These are phyloP conservation scores for Pandemis corylana DNA, from an alignment of 2,888 invertebrate species.

Conservation along the genomic window DNA sequence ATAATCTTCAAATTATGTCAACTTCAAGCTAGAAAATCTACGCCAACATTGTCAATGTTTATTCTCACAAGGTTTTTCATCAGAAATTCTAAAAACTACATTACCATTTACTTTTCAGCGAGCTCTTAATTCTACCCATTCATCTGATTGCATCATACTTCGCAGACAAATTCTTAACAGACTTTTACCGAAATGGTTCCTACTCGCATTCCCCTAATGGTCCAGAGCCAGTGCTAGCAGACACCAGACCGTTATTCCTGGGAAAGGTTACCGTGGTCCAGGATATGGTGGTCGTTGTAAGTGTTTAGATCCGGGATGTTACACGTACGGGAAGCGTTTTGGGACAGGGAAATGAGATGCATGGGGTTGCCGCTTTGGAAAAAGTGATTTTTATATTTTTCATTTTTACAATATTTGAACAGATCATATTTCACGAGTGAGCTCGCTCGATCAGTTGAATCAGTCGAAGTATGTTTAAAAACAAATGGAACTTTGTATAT, in stretches of 20 bases:
- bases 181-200: constrained; percentile 25
- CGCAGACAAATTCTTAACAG: constrained; percentile 21
- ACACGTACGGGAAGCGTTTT: constrained; percentile 46
- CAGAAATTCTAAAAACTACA: not conserved
- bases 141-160: constrained; percentile 20
- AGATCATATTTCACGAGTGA: too few species aligned
- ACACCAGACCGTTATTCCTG: not conserved
- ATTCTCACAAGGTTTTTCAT: not conserved
- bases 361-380: constrained; percentile 14
- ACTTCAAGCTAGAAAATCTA: too few species aligned
- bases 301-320: constrained; percentile 42
- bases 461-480: too few species aligned
- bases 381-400: not conserved
- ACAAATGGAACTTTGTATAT: too few species aligned
- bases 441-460: too few species aligned
- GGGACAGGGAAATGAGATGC: constrained; percentile 44
- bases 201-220: constrained; percentile 12
- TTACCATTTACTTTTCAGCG: not conserved
- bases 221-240: not conserved
- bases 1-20: too few species aligned
- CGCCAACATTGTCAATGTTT: not conserved
- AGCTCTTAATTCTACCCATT: not conserved
- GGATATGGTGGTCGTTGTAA: constrained; percentile 26
- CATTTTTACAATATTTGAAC: too few species aligned
- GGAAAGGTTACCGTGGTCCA: constrained; percentile 9